Conservation (phyloP, 2,797 vertebrate genomes). For the Trachurus trachurus region DNA sequence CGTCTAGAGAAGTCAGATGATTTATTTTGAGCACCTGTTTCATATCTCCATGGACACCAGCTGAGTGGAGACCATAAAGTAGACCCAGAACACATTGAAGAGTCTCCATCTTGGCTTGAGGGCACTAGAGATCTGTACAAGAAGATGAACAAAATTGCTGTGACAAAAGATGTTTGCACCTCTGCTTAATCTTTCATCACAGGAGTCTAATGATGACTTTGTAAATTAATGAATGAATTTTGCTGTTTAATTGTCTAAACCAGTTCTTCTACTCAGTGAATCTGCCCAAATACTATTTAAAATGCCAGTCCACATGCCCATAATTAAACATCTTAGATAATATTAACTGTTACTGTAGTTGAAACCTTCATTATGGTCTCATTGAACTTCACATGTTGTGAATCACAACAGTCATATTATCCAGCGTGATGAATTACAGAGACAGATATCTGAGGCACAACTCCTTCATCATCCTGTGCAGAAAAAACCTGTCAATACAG, state of each 20-base stretch:
- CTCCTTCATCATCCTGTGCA: too few species aligned
- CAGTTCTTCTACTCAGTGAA: neutral
- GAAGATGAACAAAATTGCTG: neutral
- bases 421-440: slow-evolving; percentile 25
- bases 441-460: neutral
- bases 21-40: slow-evolving; percentile 3
- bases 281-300: slow-evolving; percentile 16
- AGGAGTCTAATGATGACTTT: neutral
- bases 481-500: slow-evolving; percentile 22
- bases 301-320: neutral
- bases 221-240: neutral
- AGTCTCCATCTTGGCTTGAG: slow-evolving; percentile 13
- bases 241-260: neutral
- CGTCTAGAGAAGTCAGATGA: neutral
- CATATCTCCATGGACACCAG: neutral
- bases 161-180: slow-evolving; percentile 3
- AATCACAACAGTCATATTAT: slow-evolving; percentile 17
- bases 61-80: neutral
- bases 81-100: slow-evolving; percentile 2
- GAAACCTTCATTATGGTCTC: slow-evolving; percentile 38
- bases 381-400: neutral
- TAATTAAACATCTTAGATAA: slow-evolving; percentile 29
- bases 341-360: slow-evolving; percentile 36
- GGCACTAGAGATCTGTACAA: neutral
- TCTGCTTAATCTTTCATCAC: neutral